These are phyloP conservation scores for Sander lucioperca DNA, from an alignment of 2,113 vertebrate species.

Conservation along the genomic window DNA sequence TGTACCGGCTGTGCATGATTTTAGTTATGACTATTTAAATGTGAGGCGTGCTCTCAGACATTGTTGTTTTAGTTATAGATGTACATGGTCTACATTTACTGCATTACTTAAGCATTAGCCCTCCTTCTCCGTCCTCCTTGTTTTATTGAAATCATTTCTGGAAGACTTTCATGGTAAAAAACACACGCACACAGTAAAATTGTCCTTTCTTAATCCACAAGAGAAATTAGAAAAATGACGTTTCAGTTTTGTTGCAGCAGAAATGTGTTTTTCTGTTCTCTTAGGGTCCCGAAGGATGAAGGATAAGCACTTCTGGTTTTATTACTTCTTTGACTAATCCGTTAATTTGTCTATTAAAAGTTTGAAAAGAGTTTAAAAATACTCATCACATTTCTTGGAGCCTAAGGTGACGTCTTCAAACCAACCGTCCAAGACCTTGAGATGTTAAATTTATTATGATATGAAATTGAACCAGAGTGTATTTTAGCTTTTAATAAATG, in stretches of 20 bases:
- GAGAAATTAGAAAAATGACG: neutral
- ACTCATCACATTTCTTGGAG: neutral
- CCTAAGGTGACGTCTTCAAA: neutral
- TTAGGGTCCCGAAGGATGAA: neutral
- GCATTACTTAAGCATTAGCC: neutral
- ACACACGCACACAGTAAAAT: neutral
- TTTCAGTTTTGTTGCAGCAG: neutral
- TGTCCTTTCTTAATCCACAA: neutral
- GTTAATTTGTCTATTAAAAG: neutral
- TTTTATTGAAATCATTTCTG: neutral
- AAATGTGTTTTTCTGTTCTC: too few species aligned
- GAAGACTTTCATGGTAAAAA: neutral
- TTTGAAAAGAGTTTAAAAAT: neutral
- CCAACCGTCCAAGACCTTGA: too few species aligned
- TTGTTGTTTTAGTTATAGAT: neutral
- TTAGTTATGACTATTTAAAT: neutral
- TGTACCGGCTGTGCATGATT: neutral
- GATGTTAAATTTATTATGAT: too few species aligned
- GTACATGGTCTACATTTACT: neutral
- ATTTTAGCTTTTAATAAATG: too few species aligned
- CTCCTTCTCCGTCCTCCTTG: neutral
- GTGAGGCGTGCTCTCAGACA: neutral
- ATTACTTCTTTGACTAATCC: neutral
- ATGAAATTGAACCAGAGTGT: too few species aligned
- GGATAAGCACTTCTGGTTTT: neutral